Conservation (phyloP, 1,140 invertebrate genomes). For the Andricus grossulariae region DNA sequence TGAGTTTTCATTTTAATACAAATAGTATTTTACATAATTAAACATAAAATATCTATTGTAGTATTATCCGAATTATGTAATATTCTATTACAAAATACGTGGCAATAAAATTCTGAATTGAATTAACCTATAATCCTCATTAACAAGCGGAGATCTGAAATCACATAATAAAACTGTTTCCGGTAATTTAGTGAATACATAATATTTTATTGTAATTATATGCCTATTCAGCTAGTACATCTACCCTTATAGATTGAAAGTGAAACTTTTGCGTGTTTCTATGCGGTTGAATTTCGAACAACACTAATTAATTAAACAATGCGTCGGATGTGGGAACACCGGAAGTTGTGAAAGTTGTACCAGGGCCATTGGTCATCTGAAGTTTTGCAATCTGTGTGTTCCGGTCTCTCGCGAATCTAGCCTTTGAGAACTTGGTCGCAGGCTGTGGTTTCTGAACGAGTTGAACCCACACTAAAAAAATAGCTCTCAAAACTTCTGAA, state of each 20-base stretch:
- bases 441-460: slow-evolving; percentile 23
- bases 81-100: too few species aligned
- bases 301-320: slow-evolving; percentile 53
- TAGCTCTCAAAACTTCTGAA: not conserved
- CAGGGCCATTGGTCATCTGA: slow-evolving; percentile 52
- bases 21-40: too few species aligned
- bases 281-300: slow-evolving; percentile 33
- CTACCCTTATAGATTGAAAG: not conserved
- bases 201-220: not conserved
- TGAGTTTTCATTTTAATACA: too few species aligned
- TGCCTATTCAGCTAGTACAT: not conserved
- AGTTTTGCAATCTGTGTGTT: slow-evolving; percentile 51
- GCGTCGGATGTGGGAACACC: slow-evolving; percentile 53
- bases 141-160: not conserved
- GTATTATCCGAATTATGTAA: too few species aligned
- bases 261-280: slow-evolving; percentile 8
- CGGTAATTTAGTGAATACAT: not conserved
- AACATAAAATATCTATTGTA: too few species aligned
- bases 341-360: slow-evolving; percentile 52
- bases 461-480: not conserved
- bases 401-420: slow-evolving; percentile 32
- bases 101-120: too few species aligned
- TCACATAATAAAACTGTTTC: not conserved
- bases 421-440: slow-evolving; percentile 47
- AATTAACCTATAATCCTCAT: too few species aligned